phyloP scores from a whole-genome alignment of 2,888 invertebrate genomes.

The Flexamia atlantica region DNA sequence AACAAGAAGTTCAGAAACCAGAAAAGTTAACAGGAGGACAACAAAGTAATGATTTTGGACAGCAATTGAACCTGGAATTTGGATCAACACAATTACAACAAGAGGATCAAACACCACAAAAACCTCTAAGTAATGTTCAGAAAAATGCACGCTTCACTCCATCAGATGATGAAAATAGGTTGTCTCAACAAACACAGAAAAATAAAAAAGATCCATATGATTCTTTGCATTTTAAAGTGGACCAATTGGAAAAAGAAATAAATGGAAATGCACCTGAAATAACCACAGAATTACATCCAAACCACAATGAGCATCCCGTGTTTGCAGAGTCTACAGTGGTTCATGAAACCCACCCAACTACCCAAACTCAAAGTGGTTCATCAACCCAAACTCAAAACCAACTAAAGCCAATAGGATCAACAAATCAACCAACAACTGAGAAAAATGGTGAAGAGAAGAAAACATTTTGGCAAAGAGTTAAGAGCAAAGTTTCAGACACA shows the following conservation, averaged over 20 bases:
- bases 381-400: conserved; percentile 48
- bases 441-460: conserved; percentile 68
- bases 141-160: background rate
- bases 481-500: conserved; percentile 77
- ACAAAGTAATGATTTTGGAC: conserved; percentile 24
- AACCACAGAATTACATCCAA: background rate
- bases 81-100: conserved; percentile 28
- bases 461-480: conserved; percentile 78
- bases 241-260: conserved; percentile 30
- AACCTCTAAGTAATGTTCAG: background rate
- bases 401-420: conserved; percentile 17
- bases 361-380: too few species aligned
- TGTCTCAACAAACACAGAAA: background rate
- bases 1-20: conserved; percentile 15
- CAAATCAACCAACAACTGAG: conserved; percentile 48
- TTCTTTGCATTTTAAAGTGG: conserved; percentile 20
- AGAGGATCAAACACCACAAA: background rate
- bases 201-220: conserved; percentile 23
- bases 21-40: background rate
- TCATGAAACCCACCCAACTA: conserved; percentile 63
- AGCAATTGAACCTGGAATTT: conserved; percentile 8
- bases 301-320: background rate
- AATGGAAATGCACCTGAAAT: background rate
- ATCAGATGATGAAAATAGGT: background rate
- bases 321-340: conserved; percentile 34